phyloP scores from a whole-genome alignment of 2,888 invertebrate genomes.

The Coelopa pilipes region DNA sequence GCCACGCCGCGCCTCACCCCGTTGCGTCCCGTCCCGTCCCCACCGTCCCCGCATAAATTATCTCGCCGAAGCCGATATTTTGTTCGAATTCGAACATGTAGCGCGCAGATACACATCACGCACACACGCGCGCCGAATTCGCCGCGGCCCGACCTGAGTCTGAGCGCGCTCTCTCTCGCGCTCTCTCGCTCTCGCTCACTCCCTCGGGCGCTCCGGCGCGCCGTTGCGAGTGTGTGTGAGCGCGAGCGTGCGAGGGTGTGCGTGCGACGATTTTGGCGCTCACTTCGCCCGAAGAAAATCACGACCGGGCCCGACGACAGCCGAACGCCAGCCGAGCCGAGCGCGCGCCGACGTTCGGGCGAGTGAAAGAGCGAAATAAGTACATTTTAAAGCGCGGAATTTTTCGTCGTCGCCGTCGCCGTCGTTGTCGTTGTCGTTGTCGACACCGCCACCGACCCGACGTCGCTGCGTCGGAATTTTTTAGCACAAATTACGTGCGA shows the following conservation, averaged over 20 bases:
- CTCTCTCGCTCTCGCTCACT: too few species aligned
- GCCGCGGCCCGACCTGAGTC: neutral
- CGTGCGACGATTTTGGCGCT: conserved; percentile 30
- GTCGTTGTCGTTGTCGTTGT: neutral
- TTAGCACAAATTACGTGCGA: conserved; percentile 32
- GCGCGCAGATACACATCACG: conserved; percentile 34
- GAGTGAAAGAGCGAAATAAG: conserved; percentile 22
- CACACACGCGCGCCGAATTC: conserved; percentile 33
- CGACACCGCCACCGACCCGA: neutral
- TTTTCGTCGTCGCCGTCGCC: conserved; percentile 11
- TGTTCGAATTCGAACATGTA: conserved; percentile 54
- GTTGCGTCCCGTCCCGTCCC: conserved; percentile 36
- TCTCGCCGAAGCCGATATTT: conserved; percentile 55
- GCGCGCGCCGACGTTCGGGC: conserved; percentile 6
- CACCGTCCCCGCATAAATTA: neutral
- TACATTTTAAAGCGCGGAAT: conserved; percentile 36
- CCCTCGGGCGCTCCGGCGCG: neutral
- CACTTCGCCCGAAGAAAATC: neutral
- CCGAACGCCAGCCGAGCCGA: neutral
- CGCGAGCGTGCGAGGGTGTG: conserved; percentile 8
- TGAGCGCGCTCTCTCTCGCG: neutral
- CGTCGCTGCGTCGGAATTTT: conserved; percentile 34
- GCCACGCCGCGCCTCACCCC: conserved; percentile 14
- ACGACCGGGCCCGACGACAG: neutral
- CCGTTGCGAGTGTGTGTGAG: neutral